Base-by-base conservation (phyloP, 1,140 invertebrate genomes). In the Drosophila ambigua region DNA sequence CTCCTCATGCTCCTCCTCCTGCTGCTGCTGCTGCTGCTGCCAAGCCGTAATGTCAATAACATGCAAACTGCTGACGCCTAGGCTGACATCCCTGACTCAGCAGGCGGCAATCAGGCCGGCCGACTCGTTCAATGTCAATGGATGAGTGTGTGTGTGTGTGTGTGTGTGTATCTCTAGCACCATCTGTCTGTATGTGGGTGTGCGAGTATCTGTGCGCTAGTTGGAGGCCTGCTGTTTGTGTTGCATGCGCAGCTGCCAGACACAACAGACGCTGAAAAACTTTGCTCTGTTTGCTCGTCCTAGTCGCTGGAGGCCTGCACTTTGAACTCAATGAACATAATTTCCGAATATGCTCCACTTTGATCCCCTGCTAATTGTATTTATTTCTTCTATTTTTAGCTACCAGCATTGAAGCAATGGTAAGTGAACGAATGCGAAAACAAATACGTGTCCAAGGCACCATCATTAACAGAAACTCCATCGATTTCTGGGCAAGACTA, bases 41-140 rank as follows among this genome's bases (percentile, higher is more conserved):
- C 35, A 39, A 39, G 35, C 35, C 35, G 11, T 53, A 71, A 60
- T 77, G 82, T 81, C 82, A 85, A 87, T 77, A 76, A 50, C 82
- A 77, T 69, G 61, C 61, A 66, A 81, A 71, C 44, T 77, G 72
- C 46, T 73, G 76, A 45, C 55, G 62, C 46, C 64, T 44, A 6
- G 26, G 57, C 68, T 71, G 62, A 67, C 68, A 72, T 52, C 54
- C 62, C 78, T 87, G 75, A 82, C 74, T 87, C 82, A 78, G 83
- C 75, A 88, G 83, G 65, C 83, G 71, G 66, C 79, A 82, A 87
- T 87, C 82, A 87, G 60, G 31, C 63, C 67, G 48, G 49, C 41
- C 67, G 48, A 46, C 41, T 46, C 24, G 69, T 74, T 69, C 75
- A 66, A 77, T 83, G 61, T 75, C 79, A 75, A 54, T 71, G 54